phyloP scores from a whole-genome alignment of 1,140 invertebrate genomes.

The Leptinotarsa texana region DNA sequence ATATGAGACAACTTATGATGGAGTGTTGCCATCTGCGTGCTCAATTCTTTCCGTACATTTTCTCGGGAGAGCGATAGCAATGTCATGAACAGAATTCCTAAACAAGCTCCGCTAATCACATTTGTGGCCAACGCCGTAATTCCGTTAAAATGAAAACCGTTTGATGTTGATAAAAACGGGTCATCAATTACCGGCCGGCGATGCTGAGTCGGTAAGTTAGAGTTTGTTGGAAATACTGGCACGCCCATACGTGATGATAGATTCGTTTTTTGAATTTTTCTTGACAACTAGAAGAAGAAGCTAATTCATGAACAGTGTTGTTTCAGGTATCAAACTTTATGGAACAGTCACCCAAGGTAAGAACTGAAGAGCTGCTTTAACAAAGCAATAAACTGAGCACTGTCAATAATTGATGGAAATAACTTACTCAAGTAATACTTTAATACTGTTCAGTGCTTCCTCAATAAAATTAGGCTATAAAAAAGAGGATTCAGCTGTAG shows the following conservation, averaged over 20 bases:
- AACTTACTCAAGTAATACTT: too few species aligned
- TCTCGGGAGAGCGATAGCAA: conserved; percentile 5
- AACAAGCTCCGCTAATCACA: conserved; percentile 4
- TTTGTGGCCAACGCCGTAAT: conserved; percentile 2
- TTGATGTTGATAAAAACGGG: conserved; percentile 6
- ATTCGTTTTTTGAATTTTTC: too few species aligned
- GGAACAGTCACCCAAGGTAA: too few species aligned
- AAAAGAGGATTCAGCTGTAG: too few species aligned
- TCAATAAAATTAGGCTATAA: too few species aligned
- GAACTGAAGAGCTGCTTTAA: too few species aligned
- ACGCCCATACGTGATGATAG: background rate
- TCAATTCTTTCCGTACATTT: background rate
- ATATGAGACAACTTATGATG: conserved; percentile 8
- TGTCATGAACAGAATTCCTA: conserved; percentile 8
- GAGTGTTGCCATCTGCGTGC: conserved; percentile 1
- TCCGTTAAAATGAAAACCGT: conserved; percentile 5
- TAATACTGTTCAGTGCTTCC: too few species aligned
- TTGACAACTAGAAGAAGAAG: too few species aligned
- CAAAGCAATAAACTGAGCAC: too few species aligned
- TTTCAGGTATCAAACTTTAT: too few species aligned
- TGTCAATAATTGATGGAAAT: too few species aligned
- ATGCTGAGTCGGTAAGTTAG: background rate
- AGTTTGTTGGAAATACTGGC: background rate
- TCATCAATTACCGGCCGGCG: background rate
- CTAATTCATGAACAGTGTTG: too few species aligned